These are phyloP conservation scores for Aythya baeri DNA, from an alignment of 2,113 vertebrate species.

Conservation along the genomic window DNA sequence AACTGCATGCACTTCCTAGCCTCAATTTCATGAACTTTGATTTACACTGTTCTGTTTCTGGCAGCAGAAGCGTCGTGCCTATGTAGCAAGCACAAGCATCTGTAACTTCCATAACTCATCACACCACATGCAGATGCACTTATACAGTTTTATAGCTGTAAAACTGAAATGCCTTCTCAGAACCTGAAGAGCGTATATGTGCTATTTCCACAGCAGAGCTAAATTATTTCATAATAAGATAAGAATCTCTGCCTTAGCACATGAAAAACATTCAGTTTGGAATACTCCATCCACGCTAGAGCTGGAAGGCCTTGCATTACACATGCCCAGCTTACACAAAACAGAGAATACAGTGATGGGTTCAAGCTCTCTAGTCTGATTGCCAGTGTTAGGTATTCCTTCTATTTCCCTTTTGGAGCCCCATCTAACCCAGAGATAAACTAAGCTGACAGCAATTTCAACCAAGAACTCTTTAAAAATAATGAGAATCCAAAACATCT, in stretches of 20 bases:
- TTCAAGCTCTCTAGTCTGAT: neutral
- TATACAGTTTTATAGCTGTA: neutral
- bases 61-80: neutral
- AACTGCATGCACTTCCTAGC: neutral
- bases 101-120: neutral
- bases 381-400: neutral
- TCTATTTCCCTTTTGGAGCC: neutral
- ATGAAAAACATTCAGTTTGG: neutral
- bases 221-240: slow-evolving; percentile 43
- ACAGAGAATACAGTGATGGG: neutral
- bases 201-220: neutral
- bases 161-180: neutral
- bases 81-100: neutral
- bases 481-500: neutral
- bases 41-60: neutral
- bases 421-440: neutral
- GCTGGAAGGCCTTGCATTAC: neutral
- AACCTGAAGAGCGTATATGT: neutral
- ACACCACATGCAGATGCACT: neutral
- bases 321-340: neutral
- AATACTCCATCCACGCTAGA: neutral
- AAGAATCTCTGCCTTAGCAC: slow-evolving; percentile 12
- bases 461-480: neutral
- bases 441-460: neutral
- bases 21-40: neutral